Conservation (phyloP, 2,797 vertebrate species). For the Sebastolobus alascanus region DNA sequence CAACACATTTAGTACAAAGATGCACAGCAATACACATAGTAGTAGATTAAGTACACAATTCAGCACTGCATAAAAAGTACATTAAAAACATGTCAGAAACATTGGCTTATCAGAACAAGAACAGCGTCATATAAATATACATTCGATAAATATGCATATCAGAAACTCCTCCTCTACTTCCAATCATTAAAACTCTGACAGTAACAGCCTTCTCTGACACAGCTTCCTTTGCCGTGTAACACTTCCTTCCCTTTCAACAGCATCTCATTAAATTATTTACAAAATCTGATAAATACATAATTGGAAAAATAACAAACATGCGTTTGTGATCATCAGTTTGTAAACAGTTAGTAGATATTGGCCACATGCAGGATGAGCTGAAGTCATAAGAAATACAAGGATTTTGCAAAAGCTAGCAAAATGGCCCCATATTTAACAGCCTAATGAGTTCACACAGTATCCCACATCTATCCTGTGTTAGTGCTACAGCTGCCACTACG, state of each 20-base stretch:
- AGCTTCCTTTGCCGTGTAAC: slow-evolving; percentile 20
- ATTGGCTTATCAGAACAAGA: slow-evolving; percentile 84
- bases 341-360: slow-evolving; percentile 79
- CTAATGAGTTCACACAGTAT: slow-evolving; percentile 23
- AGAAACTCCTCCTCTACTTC: slow-evolving; percentile 50
- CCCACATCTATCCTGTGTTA: slow-evolving; percentile 34
- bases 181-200: slow-evolving; percentile 25
- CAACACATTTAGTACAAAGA: slow-evolving; percentile 79
- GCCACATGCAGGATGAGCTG: slow-evolving; percentile 86
- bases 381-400: slow-evolving; percentile 53
- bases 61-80: slow-evolving; percentile 85
- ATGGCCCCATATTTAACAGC: slow-evolving; percentile 38
- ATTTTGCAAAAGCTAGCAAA: slow-evolving; percentile 55
- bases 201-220: slow-evolving; percentile 4
- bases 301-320: slow-evolving; percentile 72
- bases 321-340: slow-evolving; percentile 73
- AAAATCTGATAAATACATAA: slow-evolving; percentile 71
- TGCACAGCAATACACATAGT: slow-evolving; percentile 74
- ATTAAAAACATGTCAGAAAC: slow-evolving; percentile 78
- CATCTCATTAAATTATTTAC: slow-evolving; percentile 67
- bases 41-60: slow-evolving; percentile 78
- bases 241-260: slow-evolving; percentile 34
- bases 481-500: slow-evolving; percentile 59
- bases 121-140: slow-evolving; percentile 92
- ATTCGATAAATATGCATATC: slow-evolving; percentile 88